Base-by-base conservation (phyloP, 2,113 vertebrate genomes). In the Sceloporus undulatus region DNA sequence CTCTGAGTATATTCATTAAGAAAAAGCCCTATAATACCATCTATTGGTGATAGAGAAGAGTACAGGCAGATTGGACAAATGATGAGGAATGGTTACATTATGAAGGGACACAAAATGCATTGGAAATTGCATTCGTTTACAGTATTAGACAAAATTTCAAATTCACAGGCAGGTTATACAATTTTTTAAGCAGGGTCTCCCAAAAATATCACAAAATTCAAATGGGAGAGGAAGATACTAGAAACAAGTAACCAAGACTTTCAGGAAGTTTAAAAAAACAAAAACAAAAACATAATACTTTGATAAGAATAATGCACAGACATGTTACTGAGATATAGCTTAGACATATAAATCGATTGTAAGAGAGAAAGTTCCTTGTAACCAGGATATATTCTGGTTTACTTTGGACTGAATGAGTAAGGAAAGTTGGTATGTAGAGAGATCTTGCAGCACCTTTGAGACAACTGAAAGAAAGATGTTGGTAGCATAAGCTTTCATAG, bases 11-110 rank as follows among this genome's bases (percentile, higher is more conserved):
- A 84, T 34, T 11, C 2, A 42, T 54, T 68, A 68, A 7, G 29
- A 19, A 40, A 70, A 83, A 84, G 62, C 76, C 23, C 29, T 88
- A 23, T 40, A 65, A 11, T 78, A 81, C 87, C 81, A 88, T 76
- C 87, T 88, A 5, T 70, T 88, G 87, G 75, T 40, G 25, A 68
- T 13, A 56, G 10, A 10, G 62, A 88, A 88, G 9, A 68, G 42
- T 83, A 40, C 59, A 77, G 19, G 10, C 21, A 40, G n/a, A 71
- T 78, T 13, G 14, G 29, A 54, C 21, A 19, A 23, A 16, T 65
- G 5, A 16, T 66, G 42, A 29, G 38, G 16, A 85, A 85, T 4
- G 29, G 25, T 8, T 9, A 19, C 38, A 42, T 48, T 48, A 48
- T 14, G 23, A 74, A 75, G 25, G 34, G 29, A 75, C 3, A 6